A percentile compares a stretch with the other conserved stretches of the same genome.
These are phyloP conservation scores for Lithophane semibrunnea DNA, from an alignment of 2,888 invertebrate genomes.

Conservation along the genomic window DNA sequence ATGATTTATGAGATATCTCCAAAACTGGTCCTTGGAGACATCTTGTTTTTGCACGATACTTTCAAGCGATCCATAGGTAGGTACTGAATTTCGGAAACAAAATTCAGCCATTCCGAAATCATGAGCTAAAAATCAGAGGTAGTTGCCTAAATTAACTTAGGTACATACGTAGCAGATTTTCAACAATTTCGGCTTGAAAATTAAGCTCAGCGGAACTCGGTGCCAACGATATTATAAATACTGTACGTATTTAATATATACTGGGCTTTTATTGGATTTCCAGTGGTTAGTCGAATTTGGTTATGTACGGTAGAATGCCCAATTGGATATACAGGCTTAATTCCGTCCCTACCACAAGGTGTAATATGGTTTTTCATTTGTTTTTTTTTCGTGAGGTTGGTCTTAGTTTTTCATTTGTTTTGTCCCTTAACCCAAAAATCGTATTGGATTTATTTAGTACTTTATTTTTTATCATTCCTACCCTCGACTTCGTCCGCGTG, in stretches of 20 bases:
- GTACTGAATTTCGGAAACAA: background rate
- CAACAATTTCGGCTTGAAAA: conserved; percentile 11
- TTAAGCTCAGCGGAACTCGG: conserved; percentile 5
- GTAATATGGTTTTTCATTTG: conserved; percentile 9
- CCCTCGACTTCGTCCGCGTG: no score
- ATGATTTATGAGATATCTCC: background rate
- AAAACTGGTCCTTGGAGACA: background rate
- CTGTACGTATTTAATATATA: background rate
- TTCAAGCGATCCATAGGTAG: background rate
- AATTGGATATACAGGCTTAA: conserved; percentile 14
- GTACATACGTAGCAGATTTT: background rate
- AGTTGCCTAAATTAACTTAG: background rate
- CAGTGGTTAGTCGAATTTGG: conserved; percentile 3
- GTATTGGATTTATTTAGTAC: background rate
- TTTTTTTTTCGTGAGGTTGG: conserved; percentile 3
- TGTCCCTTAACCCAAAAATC: background rate
- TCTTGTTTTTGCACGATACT: background rate
- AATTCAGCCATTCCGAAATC: background rate
- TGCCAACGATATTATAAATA: conserved; percentile 11
- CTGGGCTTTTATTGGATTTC: conserved; percentile 15
- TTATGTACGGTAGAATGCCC: background rate
- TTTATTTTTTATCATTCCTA: background rate
- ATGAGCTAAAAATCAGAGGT: background rate
- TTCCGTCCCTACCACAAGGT: background rate
- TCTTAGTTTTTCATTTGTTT: conserved; percentile 16